Conservation (phyloP, 2,888 invertebrate species). For the Eupithecia tripunctaria region DNA sequence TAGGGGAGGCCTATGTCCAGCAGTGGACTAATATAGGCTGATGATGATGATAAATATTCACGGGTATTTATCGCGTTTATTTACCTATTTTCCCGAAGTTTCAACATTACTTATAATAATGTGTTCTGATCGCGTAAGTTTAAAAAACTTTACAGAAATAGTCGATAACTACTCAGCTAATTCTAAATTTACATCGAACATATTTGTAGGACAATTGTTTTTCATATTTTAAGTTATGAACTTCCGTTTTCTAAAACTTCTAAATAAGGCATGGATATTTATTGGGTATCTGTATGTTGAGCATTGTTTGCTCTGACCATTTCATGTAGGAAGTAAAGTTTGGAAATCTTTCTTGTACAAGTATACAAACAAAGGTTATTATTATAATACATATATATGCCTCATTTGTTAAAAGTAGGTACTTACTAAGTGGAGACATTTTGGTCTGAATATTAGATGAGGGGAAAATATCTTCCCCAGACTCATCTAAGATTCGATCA, state of each 20-base stretch:
- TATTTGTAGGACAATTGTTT: neutral
- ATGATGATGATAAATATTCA: no score
- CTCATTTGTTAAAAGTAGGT: no score
- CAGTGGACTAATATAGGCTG: no score
- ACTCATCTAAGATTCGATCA: no score
- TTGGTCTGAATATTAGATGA: neutral
- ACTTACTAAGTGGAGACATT: neutral
- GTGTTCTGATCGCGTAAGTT: no score
- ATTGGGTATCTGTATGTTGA: constrained; percentile 53
- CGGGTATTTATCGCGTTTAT: no score
- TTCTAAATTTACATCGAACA: neutral
- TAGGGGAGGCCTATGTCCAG: no score
- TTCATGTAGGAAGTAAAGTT: constrained; percentile 57
- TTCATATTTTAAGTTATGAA: constrained; percentile 15
- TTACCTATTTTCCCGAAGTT: no score
- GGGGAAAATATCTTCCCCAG: no score
- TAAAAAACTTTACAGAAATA: no score
- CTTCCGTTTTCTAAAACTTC: constrained; percentile 49
- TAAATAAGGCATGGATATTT: constrained; percentile 65
- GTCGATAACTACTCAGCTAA: neutral
- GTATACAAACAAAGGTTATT: constrained; percentile 42
- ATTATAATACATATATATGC: no score
- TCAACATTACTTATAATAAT: no score
- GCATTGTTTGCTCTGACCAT: constrained; percentile 64
- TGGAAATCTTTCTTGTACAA: constrained; percentile 44